Evolutionary conservation across 2,797 vertebrate species (phyloP).

Genomic region (Chloroceryle inda): DNA sequence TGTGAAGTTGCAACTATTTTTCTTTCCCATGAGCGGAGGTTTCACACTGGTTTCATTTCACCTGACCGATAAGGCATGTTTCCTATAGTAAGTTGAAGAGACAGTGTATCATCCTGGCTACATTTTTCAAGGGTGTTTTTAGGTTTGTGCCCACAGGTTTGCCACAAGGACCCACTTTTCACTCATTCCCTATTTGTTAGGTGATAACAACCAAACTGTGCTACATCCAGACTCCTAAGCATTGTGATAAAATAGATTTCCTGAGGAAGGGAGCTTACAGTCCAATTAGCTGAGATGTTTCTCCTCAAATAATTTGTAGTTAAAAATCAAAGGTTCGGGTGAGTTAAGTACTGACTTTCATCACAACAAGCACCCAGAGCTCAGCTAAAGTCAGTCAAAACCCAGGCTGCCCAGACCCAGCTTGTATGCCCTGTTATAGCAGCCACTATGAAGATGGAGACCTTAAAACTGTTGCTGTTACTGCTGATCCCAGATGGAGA

Average conservation of each 20-base stretch:
- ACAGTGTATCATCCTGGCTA: background rate
- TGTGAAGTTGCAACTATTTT: background rate
- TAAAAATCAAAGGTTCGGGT: background rate
- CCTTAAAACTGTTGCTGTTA: constrained; percentile 10
- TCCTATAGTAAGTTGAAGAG: background rate
- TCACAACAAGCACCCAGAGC: background rate
- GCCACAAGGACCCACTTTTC: background rate
- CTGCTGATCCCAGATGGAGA: constrained; percentile 5
- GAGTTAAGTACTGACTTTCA: background rate
- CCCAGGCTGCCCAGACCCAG: background rate
- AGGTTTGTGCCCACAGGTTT: background rate
- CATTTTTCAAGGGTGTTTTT: background rate
- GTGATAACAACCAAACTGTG: background rate
- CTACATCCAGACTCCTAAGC: background rate
- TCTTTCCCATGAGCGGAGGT: background rate
- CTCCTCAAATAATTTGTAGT: background rate
- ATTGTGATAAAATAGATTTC: background rate
- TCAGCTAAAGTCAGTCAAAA: constrained; percentile 18
- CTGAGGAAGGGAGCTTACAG: background rate
- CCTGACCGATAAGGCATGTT: background rate
- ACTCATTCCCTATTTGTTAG: background rate
- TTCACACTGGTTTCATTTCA: background rate
- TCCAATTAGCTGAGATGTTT: constrained; percentile 3
- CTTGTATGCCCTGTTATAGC: background rate
- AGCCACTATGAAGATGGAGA: background rate